phyloP scores from a whole-genome alignment of 2,888 invertebrate species.

The Tetheella fluctuosa region DNA sequence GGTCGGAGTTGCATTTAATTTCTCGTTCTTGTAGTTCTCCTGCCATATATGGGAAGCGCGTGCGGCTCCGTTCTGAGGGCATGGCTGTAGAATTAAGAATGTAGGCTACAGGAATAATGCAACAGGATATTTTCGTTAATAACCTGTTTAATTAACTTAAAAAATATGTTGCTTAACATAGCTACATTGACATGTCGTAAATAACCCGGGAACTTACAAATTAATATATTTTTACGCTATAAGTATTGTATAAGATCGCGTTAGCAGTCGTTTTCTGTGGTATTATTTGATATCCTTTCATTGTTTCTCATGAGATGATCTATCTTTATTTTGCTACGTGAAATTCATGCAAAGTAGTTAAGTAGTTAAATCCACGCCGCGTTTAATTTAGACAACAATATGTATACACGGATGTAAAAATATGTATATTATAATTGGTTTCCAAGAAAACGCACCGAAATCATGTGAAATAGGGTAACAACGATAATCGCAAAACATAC shows the following conservation, averaged over 20 bases:
- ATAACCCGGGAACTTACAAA: not conserved
- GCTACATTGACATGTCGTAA: not conserved
- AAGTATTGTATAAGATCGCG: too few species aligned
- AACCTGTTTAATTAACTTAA: not conserved
- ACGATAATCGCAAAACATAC: not conserved
- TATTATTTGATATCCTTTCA: too few species aligned
- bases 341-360: too few species aligned
- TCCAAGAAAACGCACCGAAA: not conserved
- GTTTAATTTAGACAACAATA: too few species aligned
- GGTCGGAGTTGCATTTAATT: slow-evolving; percentile 69
- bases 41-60: slow-evolving; percentile 75
- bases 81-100: slow-evolving; percentile 48
- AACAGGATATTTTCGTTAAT: not conserved
- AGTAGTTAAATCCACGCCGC: too few species aligned
- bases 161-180: not conserved
- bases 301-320: too few species aligned
- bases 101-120: slow-evolving; percentile 19
- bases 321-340: not conserved
- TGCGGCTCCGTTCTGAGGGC: slow-evolving; percentile 64
- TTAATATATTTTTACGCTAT: too few species aligned
- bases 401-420: too few species aligned
- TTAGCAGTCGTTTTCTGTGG: too few species aligned
- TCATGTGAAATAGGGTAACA: not conserved
- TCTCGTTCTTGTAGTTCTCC: slow-evolving; percentile 75
- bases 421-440: not conserved